Percentiles rank a stretch among this genome's conserved stretches.
phyloP scores from a whole-genome alignment of 2,113 vertebrate genomes.

The rabbit (Oryctolagus cuniculus) region mOryCun1.1 NC_091433.1:6481001-6481500 shows the following conservation, averaged over 20 bases:
- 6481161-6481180: background rate
- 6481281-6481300: background rate
- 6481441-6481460: background rate
- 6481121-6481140: background rate
- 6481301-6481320: background rate
- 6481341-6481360: background rate
- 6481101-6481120: constrained; percentile 44
- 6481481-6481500: background rate
- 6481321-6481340: background rate
- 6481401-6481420: rapidly evolving
- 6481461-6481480: background rate
- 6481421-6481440: background rate
- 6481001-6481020: constrained; percentile 15
- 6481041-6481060: background rate
- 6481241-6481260: background rate
- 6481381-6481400: background rate
- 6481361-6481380: background rate
- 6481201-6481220: background rate
- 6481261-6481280: background rate
- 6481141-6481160: constrained; percentile 29
- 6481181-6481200: constrained; percentile 6
- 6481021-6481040: background rate
- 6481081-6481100: constrained; percentile 26
- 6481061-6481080: background rate
- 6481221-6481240: background rate